Conservation (phyloP, 2,797 vertebrate species). For the Hoplostethus atlanticus region DNA sequence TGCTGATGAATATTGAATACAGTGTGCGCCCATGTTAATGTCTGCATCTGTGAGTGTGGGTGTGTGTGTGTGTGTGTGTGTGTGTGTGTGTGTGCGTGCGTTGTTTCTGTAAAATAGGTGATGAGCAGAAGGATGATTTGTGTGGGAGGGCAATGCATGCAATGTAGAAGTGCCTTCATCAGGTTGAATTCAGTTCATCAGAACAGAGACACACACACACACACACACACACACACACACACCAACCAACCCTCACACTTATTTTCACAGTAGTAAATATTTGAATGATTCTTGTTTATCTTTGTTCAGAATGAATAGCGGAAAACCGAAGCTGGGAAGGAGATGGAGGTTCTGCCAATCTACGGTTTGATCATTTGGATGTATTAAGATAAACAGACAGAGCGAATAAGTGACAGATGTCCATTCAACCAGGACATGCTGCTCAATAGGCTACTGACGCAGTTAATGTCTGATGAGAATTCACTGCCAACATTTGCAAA, state of each 20-base stretch:
- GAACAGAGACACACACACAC: slow-evolving; percentile 11
- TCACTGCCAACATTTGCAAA: slow-evolving; percentile 38
- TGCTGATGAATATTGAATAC: slow-evolving; percentile 82
- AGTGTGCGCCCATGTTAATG: slow-evolving; percentile 55
- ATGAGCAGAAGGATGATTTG: slow-evolving; percentile 30
- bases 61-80: slow-evolving; percentile 1
- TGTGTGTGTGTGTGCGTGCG: slow-evolving; percentile 17
- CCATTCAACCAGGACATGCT: slow-evolving; percentile 64
- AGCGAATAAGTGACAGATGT: slow-evolving; percentile 80
- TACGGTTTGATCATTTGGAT: slow-evolving; percentile 51
- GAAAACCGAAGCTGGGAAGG: slow-evolving; percentile 26
- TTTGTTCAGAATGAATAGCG: slow-evolving; percentile 67
- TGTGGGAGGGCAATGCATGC: slow-evolving; percentile 26
- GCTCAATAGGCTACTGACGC: slow-evolving; percentile 61
- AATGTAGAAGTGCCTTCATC: slow-evolving; percentile 18
- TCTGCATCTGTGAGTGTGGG: slow-evolving; percentile 43
- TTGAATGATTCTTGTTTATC: slow-evolving; percentile 79
- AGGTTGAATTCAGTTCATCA: slow-evolving; percentile 32
- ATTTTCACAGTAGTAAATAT: slow-evolving; percentile 79
- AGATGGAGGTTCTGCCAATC: slow-evolving; percentile 35
- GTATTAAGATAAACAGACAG: slow-evolving; percentile 79
- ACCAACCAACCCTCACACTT: slow-evolving; percentile 31
- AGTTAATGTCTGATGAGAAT: slow-evolving; percentile 83
- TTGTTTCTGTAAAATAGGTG: slow-evolving; percentile 25
- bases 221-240: neutral